These are phyloP conservation scores for Drosophila arawakana DNA, from an alignment of 1,140 invertebrate species.

Conservation along the genomic window DNA sequence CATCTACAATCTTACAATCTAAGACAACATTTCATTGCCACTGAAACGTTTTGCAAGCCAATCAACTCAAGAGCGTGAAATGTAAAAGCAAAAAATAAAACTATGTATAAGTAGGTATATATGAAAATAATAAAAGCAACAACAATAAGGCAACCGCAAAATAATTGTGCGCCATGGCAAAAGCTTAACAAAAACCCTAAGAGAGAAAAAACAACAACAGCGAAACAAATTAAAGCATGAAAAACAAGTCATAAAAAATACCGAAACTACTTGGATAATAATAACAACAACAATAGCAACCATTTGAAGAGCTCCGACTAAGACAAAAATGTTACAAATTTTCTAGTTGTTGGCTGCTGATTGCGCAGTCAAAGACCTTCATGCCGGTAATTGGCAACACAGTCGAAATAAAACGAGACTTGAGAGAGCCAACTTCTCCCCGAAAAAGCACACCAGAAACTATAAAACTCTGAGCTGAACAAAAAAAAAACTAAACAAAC, in stretches of 20 bases:
- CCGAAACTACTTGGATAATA: constrained; percentile 41
- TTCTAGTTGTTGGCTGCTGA: constrained; percentile 58
- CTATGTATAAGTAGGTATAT: constrained; percentile 33
- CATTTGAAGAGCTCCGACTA: constrained; percentile 51
- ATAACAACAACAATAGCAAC: constrained; percentile 48
- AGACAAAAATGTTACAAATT: constrained; percentile 78
- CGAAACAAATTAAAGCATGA: constrained; percentile 79
- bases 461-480: background rate
- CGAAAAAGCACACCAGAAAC: constrained; percentile 25
- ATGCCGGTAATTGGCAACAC: constrained; percentile 78
- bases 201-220: constrained; percentile 41
- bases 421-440: constrained; percentile 47
- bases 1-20: constrained; percentile 18
- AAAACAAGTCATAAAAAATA: constrained; percentile 74
- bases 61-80: constrained; percentile 79
- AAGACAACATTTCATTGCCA: constrained; percentile 70
- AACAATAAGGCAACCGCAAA: constrained; percentile 40
- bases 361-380: constrained; percentile 82
- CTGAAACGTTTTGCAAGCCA: constrained; percentile 64
- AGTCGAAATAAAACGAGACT: constrained; percentile 42
- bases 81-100: constrained; percentile 46
- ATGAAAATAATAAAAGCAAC: constrained; percentile 30
- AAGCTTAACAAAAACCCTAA: constrained; percentile 46
- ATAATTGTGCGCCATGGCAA: constrained; percentile 65
- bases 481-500: constrained; percentile 20